Conservation (phyloP, 2,113 vertebrate species). For the Myocastor coypus region DNA sequence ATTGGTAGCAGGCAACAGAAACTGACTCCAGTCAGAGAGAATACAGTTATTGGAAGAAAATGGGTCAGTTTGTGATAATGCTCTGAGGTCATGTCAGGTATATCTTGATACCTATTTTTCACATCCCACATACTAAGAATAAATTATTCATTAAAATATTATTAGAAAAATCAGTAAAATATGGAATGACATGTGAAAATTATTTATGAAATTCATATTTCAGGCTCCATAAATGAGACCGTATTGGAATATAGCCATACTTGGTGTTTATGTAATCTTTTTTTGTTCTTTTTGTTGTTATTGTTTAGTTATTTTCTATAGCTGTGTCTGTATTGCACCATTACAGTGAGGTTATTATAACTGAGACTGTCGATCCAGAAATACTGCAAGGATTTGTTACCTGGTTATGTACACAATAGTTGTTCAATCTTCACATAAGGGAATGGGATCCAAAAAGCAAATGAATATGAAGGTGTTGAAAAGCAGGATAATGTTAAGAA, state of each 20-base stretch:
- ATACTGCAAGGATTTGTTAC: background rate
- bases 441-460: background rate
- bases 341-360: background rate
- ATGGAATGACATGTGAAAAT: background rate
- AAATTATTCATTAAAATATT: background rate
- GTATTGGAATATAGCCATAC: background rate
- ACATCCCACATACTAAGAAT: background rate
- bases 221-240: background rate
- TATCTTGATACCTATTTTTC: background rate
- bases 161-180: background rate
- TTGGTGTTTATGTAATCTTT: background rate
- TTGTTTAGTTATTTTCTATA: background rate
- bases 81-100: background rate
- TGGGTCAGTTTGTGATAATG: background rate
- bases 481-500: background rate
- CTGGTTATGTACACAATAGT: background rate
- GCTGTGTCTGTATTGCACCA: rapidly evolving
- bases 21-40: background rate
- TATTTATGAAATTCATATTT: background rate
- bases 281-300: too few relatives aligned
- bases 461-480: background rate
- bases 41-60: background rate
- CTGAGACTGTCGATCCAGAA: background rate
- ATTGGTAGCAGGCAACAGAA: background rate
- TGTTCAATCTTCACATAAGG: background rate